Evolutionary conservation across 1,140 invertebrate species (phyloP).

Genomic region (Platorchestia sp.): DNA sequence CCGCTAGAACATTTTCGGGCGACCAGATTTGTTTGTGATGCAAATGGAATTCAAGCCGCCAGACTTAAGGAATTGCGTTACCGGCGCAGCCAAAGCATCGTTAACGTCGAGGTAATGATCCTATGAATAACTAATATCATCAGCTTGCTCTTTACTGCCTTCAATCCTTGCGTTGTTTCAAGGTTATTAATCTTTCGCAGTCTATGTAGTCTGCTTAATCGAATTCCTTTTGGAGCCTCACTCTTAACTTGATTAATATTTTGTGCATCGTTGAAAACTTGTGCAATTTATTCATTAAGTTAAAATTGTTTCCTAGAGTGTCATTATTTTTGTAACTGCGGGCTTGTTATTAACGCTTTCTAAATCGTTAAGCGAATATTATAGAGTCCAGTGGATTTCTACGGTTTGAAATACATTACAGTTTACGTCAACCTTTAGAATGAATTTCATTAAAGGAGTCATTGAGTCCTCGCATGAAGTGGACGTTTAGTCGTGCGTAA

Average conservation of each 20-base stretch:
- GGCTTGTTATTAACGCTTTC: not conserved
- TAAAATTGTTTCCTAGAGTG: not conserved
- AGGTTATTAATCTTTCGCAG: not conserved
- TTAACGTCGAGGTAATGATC: constrained; percentile 9
- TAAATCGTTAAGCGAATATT: no score
- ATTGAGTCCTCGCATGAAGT: no score
- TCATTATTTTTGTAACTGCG: not conserved
- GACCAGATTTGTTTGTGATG: not conserved
- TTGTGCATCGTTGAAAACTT: not conserved
- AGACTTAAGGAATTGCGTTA: constrained; percentile 24
- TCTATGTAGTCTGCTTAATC: not conserved
- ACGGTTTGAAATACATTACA: no score
- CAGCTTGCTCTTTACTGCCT: not conserved
- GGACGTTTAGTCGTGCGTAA: no score
- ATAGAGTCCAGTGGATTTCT: no score
- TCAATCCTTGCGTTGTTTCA: not conserved
- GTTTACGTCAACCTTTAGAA: no score
- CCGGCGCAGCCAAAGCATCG: not conserved
- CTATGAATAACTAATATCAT: constrained; percentile 31
- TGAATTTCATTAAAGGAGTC: no score
- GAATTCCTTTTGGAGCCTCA: not conserved
- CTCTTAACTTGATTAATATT: not conserved
- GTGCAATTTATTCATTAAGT: not conserved
- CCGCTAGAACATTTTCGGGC: not conserved
- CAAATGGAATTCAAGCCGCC: constrained; percentile 18